phyloP scores from a whole-genome alignment of 2,113 vertebrate species.

The Pseudolaguvia tuberculata region DNA sequence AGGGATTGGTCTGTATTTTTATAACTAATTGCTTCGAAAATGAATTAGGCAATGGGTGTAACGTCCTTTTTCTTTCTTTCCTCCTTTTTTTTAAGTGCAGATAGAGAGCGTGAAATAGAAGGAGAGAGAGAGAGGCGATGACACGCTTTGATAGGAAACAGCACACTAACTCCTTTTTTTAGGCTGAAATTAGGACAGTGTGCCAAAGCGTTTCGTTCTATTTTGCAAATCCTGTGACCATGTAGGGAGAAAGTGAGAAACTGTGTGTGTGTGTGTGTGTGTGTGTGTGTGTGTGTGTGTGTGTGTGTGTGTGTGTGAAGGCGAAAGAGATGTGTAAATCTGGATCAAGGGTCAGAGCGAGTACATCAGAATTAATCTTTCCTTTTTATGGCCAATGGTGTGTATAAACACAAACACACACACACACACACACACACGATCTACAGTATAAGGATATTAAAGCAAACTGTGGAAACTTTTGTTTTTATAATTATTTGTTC shows the following conservation, averaged over 20 bases:
- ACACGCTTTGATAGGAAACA: slow-evolving; percentile 41
- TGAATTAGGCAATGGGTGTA: slow-evolving; percentile 58
- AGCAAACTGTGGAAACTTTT: neutral
- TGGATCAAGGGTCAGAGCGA: neutral
- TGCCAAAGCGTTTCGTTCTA: slow-evolving; percentile 44
- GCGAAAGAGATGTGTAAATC: neutral
- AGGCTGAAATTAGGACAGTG: slow-evolving; percentile 53
- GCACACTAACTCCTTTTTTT: slow-evolving; percentile 38
- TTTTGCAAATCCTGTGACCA: slow-evolving; percentile 38
- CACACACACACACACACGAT: neutral
- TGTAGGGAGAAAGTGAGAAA: slow-evolving; percentile 43
- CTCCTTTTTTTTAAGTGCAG: slow-evolving; percentile 48
- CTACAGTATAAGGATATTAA: neutral
- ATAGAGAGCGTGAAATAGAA: slow-evolving; percentile 47
- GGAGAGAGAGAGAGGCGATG: slow-evolving; percentile 38
- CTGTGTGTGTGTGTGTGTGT: slow-evolving; percentile 13
- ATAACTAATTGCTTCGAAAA: slow-evolving; percentile 68
- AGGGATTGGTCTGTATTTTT: slow-evolving; percentile 73
- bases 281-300: slow-evolving; percentile 8
- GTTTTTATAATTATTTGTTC: neutral
- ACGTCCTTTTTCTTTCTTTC: slow-evolving; percentile 23
- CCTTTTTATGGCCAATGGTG: neutral
- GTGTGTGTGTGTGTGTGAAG: neutral
- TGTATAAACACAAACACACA: neutral
- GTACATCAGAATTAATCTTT: neutral